Evolutionary conservation across 2,797 vertebrate genomes (phyloP).

Genomic region (Nannoperca obscura): DNA sequence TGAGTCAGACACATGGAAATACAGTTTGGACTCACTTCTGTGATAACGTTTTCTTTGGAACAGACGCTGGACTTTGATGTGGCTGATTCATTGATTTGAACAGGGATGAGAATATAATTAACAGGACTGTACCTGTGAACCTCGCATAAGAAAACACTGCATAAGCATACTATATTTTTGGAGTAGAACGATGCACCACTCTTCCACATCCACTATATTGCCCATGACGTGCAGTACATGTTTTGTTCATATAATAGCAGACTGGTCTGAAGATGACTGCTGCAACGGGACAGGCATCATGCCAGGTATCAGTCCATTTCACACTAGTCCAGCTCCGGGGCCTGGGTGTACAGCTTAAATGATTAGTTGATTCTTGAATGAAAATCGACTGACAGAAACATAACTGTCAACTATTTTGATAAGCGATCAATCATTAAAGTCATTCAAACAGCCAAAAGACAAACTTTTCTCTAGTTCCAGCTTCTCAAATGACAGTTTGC

Average conservation of each 20-base stretch:
- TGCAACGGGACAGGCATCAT: conserved; percentile 5
- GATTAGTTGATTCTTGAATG: not conserved
- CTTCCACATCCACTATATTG: not conserved
- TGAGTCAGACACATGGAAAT: conserved; percentile 64
- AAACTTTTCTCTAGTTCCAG: not conserved
- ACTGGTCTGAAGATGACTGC: conserved; percentile 13
- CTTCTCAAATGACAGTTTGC: not conserved
- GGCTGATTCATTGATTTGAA: conserved; percentile 19
- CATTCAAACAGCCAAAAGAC: not conserved
- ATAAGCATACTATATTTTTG: not conserved
- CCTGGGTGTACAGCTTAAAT: not conserved
- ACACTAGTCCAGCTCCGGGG: conserved; percentile 1
- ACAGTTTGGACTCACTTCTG: conserved; percentile 16
- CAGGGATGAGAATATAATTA: conserved; percentile 3
- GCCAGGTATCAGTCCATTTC: conserved; percentile 25
- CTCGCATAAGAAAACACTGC: not conserved
- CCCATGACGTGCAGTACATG: not conserved
- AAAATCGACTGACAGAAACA: not conserved
- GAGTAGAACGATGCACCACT: not conserved
- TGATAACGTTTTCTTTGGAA: conserved; percentile 28
- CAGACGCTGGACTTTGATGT: conserved; percentile 29
- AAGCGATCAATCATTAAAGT: not conserved
- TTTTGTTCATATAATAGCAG: conserved; percentile 4
- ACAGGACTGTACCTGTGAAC: not conserved
- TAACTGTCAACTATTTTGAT: not conserved